Percentiles rank a stretch among this genome's conserved stretches.
phyloP scores from a whole-genome alignment of 2,888 invertebrate species.

The Leptinotarsa peninsularis region DNA sequence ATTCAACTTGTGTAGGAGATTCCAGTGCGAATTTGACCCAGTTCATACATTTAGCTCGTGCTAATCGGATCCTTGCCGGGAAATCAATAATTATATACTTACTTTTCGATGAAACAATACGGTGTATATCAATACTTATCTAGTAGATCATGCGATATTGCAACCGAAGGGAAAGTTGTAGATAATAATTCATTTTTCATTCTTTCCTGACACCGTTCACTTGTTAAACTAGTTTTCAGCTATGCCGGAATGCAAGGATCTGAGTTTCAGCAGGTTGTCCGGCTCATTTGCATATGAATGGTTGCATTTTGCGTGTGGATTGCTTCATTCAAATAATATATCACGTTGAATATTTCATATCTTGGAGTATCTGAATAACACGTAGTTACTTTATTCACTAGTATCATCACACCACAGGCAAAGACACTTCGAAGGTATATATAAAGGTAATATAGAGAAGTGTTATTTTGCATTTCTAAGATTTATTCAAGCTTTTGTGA shows the following conservation, averaged over 20 bases:
- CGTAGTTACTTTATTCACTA: too few species aligned
- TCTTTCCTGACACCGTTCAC: neutral
- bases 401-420: too few species aligned
- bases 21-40: slow-evolving; percentile 2
- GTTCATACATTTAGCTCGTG: neutral
- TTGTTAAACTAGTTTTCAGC: slow-evolving; percentile 11
- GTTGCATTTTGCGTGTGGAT: neutral
- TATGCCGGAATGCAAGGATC: slow-evolving; percentile 9
- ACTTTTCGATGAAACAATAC: slow-evolving; percentile 6
- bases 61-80: neutral
- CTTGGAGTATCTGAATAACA: too few species aligned
- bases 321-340: neutral
- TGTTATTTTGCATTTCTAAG: too few species aligned
- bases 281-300: slow-evolving; percentile 9
- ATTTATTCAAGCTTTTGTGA: too few species aligned
- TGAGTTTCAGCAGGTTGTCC: slow-evolving; percentile 1
- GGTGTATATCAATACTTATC: slow-evolving; percentile 8
- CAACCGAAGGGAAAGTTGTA: slow-evolving; percentile 9
- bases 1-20: slow-evolving; percentile 4
- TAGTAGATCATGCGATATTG: slow-evolving; percentile 11
- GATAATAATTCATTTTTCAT: slow-evolving; percentile 19
- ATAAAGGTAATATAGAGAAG: too few species aligned
- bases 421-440: too few species aligned
- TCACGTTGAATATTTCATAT: neutral
- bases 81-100: slow-evolving; percentile 7